Evolutionary conservation across 2,113 vertebrate species (phyloP).

Genomic region (Nibea coibor): DNA sequence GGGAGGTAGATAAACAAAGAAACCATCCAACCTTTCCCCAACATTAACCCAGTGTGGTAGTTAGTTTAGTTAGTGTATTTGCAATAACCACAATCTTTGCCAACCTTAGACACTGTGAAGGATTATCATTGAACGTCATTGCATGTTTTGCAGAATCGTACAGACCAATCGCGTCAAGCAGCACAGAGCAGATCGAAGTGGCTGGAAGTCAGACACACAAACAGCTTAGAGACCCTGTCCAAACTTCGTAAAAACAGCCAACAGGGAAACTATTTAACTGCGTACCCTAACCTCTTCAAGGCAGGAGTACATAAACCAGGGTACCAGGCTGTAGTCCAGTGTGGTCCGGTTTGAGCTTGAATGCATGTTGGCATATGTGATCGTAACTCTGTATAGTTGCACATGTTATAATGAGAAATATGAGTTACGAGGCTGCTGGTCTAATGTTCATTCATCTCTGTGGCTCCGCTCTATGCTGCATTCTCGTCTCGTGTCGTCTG

Average conservation of each 20-base stretch:
- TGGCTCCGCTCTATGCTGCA: not conserved
- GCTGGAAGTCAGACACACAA: too few species aligned
- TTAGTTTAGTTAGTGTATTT: not conserved
- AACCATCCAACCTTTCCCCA: not conserved
- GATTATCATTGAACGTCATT: not conserved
- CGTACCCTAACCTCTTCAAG: too few species aligned
- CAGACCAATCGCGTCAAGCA: not conserved
- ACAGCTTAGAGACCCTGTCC: too few species aligned
- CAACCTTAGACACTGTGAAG: too few species aligned
- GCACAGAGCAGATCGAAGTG: too few species aligned
- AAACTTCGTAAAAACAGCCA: too few species aligned
- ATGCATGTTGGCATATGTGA: not conserved
- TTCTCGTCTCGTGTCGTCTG: not conserved
- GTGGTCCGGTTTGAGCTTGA: not conserved
- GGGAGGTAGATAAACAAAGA: not conserved
- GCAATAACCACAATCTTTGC: not conserved
- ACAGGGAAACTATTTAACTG: too few species aligned
- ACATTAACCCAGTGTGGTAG: not conserved
- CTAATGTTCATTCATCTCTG: constrained; percentile 3
- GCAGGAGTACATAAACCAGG: too few species aligned
- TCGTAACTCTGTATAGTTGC: not conserved
- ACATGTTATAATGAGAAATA: not conserved
- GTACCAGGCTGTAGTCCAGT: too few species aligned
- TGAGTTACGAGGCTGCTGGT: not conserved
- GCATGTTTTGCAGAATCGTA: not conserved